Conservation (phyloP, 35 echinoderm and acorn worm genomes). For the Ptychodera flava region DNA sequence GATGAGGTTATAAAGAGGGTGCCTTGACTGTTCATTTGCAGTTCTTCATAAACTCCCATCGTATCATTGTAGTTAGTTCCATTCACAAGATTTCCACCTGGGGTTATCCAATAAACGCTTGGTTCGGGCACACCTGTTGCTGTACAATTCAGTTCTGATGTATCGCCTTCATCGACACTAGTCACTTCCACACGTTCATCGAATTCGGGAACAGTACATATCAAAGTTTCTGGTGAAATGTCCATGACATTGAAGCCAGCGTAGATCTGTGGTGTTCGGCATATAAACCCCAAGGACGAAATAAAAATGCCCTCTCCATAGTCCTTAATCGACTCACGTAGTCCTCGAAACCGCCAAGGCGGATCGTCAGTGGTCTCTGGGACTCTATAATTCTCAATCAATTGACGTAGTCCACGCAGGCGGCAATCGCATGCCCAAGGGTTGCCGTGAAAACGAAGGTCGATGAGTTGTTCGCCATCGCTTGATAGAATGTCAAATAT, state of each 20-base stretch:
- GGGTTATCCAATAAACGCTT: not conserved
- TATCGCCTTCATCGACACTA: not conserved
- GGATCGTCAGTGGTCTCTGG: too few species aligned
- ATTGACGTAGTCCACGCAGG: not conserved
- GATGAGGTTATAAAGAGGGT: too few species aligned
- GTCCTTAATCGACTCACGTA: too few species aligned
- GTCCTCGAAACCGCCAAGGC: too few species aligned
- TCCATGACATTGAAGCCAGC: not conserved
- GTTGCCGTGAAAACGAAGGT: not conserved
- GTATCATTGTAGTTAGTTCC: not conserved
- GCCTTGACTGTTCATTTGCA: too few species aligned
- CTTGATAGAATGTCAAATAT: not conserved
- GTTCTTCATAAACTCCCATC: too few species aligned
- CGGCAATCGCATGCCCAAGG: not conserved
- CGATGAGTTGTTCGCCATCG: too few species aligned
- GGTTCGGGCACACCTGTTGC: not conserved
- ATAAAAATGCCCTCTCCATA: not conserved
- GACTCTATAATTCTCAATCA: not conserved
- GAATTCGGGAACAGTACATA: not conserved
- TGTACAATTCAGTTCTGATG: not conserved
- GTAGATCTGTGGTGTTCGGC: not conserved
- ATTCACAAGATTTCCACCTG: not conserved
- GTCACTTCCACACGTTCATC: not conserved
- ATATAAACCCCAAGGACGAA: not conserved
- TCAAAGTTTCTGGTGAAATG: not conserved